phyloP scores from a whole-genome alignment of 2,888 invertebrate species.

The Achlya flavicornis region DNA sequence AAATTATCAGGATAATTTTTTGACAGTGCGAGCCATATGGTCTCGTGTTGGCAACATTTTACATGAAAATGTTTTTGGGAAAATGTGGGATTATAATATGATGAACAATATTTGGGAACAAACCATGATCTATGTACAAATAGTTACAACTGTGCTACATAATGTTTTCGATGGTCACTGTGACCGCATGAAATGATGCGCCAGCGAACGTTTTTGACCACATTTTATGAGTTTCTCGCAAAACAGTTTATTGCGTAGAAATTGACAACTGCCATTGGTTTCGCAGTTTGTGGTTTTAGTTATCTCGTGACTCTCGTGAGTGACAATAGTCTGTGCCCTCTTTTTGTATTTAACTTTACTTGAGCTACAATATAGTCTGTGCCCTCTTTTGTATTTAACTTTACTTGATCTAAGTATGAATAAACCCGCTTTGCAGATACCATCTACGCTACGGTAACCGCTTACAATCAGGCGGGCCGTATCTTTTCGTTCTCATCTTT shows the following conservation, averaged over 20 bases:
- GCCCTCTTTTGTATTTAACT: not conserved
- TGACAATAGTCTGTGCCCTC: not conserved
- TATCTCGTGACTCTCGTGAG: not conserved
- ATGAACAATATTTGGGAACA: no score
- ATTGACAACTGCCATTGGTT: slow-evolving; percentile 7
- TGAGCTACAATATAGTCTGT: no score
- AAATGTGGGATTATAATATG: no score
- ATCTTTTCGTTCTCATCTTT: no score
- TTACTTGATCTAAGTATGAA: not conserved
- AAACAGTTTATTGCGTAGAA: not conserved
- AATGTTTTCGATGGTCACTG: not conserved
- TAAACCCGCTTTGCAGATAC: no score
- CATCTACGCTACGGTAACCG: no score
- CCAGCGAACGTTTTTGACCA: not conserved
- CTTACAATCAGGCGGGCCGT: no score
- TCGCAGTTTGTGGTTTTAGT: slow-evolving; percentile 6
- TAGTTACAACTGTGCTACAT: not conserved
- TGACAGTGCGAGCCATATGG: no score
- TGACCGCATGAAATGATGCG: slow-evolving; percentile 1
- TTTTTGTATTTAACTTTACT: not conserved
- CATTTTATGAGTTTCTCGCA: not conserved
- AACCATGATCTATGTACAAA: no score
- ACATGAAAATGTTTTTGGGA: no score
- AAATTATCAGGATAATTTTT: no score
- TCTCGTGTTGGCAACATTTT: no score